Percentiles rank a stretch among this genome's conserved stretches.
Conservation (phyloP, 2,113 vertebrate species). For the Coturnix japonica region DNA sequence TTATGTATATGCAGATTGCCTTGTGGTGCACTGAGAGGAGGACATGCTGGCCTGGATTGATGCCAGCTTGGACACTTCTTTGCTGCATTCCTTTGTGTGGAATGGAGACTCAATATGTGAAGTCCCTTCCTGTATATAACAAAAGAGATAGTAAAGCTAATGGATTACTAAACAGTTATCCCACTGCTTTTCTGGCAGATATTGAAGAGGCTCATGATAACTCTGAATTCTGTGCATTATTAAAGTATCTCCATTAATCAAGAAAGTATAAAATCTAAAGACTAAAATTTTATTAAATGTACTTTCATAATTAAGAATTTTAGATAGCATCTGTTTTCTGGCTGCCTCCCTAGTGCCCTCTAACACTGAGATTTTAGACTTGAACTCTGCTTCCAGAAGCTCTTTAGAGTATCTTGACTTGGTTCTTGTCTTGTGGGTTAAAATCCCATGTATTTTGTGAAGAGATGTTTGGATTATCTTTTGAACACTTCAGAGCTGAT, state of each 20-base stretch:
- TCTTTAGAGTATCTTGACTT: background rate
- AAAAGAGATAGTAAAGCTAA: background rate
- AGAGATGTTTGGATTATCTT: background rate
- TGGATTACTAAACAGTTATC: background rate
- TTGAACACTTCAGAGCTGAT: background rate
- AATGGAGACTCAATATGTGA: background rate
- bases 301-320: background rate
- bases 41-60: fast-evolving
- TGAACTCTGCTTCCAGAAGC: background rate
- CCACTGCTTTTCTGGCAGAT: background rate
- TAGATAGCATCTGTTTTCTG: background rate
- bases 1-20: background rate
- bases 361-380: background rate
- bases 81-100: background rate
- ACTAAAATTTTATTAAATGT: background rate
- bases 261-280: background rate
- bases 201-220: background rate
- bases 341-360: background rate
- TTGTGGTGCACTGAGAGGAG: background rate
- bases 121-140: background rate
- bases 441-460: background rate
- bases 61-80: background rate
- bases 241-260: background rate
- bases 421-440: background rate
- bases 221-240: background rate